Base-by-base conservation (phyloP, 2,888 invertebrate species). In the Fragum whitleyi region DNA sequence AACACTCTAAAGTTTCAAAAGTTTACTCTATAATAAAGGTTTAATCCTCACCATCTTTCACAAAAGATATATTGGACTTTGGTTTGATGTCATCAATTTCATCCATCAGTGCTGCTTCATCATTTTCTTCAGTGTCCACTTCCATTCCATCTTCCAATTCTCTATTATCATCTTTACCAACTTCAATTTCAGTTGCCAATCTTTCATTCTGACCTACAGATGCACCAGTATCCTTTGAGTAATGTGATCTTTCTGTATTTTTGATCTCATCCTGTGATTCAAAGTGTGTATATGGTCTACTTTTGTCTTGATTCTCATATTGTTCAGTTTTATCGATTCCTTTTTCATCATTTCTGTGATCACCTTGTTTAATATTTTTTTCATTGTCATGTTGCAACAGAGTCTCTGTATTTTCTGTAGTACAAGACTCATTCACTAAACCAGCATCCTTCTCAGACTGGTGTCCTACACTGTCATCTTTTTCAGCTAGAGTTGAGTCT, bases 11-110 rank as follows among this genome's bases (percentile, higher is more conserved):
- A n/a, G n/a, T n/a, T n/a, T n/a, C n/a, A n/a, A n/a, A n/a, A n/a
- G n/a, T n/a, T n/a, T n/a, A n/a, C n/a, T n/a, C n/a, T n/a, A n/a
- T n/a, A n/a, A n/a, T n/a, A n/a, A n/a, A n/a, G n/a, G n/a, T n/a
- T n/a, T n/a, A n/a, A n/a, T n/a, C n/a, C n/a, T 61, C 55, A 74
- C 74, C 74, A n/a, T 74, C 74, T 74, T 74, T 74, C 29, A 67
- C 26, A 28, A 47, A 65, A 51, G 74, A 67, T 26, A 74, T 53
- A 55, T 74, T 74, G 11, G 74, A 74, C 39, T 74, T 65, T 65
- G 74, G 74, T 26, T 74, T 74, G 2, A 74, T 65, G 7, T 74
- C 65, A n/a, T 74, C 74, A 21, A 74, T 74, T 26, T 74, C 74
- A 23, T 74, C 74, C 65, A 74, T 72, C 6, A 72, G 72, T n/a